phyloP scores from a whole-genome alignment of 2,113 vertebrate species.

The Australoheros scitulus region DNA sequence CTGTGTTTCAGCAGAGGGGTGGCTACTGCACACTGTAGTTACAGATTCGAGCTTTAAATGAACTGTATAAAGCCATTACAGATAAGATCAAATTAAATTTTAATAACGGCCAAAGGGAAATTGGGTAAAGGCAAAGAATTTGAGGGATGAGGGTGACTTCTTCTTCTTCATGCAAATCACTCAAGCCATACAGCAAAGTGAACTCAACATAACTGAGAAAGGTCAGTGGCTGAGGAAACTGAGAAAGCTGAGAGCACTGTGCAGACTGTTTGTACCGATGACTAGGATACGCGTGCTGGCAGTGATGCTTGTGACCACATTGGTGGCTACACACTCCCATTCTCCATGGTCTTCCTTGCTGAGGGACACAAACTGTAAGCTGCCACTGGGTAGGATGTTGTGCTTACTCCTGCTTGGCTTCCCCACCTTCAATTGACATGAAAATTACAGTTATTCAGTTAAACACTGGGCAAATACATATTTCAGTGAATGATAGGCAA shows the following conservation, averaged over 20 bases:
- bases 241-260: conserved; percentile 24
- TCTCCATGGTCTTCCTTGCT: conserved; percentile 99
- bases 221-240: conserved; percentile 3
- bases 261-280: conserved; percentile 83
- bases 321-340: conserved; percentile 98
- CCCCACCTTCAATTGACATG: conserved; percentile 87
- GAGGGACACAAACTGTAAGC: conserved; percentile 95
- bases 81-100: conserved; percentile 54
- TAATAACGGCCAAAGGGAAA: conserved; percentile 50
- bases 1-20: not conserved
- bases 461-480: not conserved
- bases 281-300: conserved; percentile 98
- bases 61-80: conserved; percentile 35
- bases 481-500: not conserved
- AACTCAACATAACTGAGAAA: conserved; percentile 17
- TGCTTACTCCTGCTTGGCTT: conserved; percentile 99
- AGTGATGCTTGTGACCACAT: conserved; percentile 99
- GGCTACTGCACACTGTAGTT: not conserved
- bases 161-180: conserved; percentile 17
- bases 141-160: conserved; percentile 22
- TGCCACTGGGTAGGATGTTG: conserved; percentile 94
- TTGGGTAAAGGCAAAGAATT: conserved; percentile 17
- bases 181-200: conserved; percentile 15
- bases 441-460: conserved; percentile 21
- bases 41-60: conserved; percentile 39